Percentiles rank a stretch among this genome's conserved stretches.
Evolutionary conservation across 2,888 invertebrate species (phyloP).

Genomic region (Volucella zonaria): DNA sequence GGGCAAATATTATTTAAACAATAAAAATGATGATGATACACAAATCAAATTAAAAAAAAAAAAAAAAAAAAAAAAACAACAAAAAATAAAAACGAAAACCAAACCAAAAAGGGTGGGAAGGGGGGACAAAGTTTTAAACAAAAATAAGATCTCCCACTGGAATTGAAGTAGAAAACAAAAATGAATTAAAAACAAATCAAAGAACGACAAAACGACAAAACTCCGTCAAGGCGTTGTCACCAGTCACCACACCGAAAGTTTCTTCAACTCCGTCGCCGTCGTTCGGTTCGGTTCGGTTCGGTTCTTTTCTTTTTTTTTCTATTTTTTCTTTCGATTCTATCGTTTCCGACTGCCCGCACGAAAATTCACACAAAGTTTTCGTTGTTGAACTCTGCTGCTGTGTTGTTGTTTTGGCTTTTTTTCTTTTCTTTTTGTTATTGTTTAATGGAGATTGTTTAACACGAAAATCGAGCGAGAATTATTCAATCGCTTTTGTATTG

Average conservation of each 20-base stretch:
- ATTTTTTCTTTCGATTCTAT: too few species aligned
- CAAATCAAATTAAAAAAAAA: slow-evolving; percentile 24
- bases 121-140: slow-evolving; percentile 1
- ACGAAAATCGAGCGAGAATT: slow-evolving; percentile 25
- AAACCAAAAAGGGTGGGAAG: too few species aligned
- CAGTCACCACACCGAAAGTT: slow-evolving; percentile 46
- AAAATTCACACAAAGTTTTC: slow-evolving; percentile 12
- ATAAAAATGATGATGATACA: slow-evolving; percentile 35
- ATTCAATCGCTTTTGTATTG: slow-evolving; percentile 31
- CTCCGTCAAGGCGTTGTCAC: slow-evolving; percentile 68
- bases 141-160: slow-evolving; percentile 40
- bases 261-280: slow-evolving; percentile 33
- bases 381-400: background rate
- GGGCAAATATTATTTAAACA: slow-evolving; percentile 21
- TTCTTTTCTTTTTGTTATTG: slow-evolving; percentile 9
- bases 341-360: slow-evolving; percentile 29
- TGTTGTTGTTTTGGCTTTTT: slow-evolving; percentile 1
- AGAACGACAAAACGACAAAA: slow-evolving; percentile 37
- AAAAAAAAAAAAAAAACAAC: slow-evolving; percentile 3
- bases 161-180: slow-evolving; percentile 21
- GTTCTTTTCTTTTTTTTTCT: background rate
- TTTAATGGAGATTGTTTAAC: slow-evolving; percentile 1
- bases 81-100: slow-evolving; percentile 5
- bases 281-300: too few species aligned
- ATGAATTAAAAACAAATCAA: slow-evolving; percentile 35